Percentiles rank a stretch among this genome's conserved stretches.
Evolutionary conservation across 2,113 vertebrate genomes (phyloP).

Genomic region (Gambusia holbrooki): DNA sequence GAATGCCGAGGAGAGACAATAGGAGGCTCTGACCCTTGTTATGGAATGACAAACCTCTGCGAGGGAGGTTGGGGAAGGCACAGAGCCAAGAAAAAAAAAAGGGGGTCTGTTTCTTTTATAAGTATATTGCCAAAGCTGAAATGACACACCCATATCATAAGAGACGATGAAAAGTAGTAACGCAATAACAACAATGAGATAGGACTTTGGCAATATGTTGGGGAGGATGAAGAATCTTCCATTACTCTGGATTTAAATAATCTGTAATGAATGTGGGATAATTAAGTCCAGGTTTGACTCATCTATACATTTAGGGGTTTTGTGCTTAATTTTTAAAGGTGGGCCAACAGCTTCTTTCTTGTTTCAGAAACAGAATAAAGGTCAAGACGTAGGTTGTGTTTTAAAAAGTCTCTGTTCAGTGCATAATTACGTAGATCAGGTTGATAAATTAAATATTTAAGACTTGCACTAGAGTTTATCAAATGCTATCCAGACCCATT

Average conservation of each 20-base stretch:
- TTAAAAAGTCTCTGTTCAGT: too few relatives aligned
- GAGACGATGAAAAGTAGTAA: not conserved
- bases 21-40: slow-evolving; percentile 65
- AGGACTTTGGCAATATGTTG: not conserved
- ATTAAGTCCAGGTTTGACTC: too few relatives aligned
- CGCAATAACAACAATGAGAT: not conserved
- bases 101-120: not conserved
- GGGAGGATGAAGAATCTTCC: not conserved
- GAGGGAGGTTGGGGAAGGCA: slow-evolving; percentile 10
- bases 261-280: not conserved
- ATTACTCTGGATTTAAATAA: not conserved
- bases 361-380: too few relatives aligned
- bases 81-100: not conserved
- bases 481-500: too few relatives aligned
- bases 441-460: too few relatives aligned
- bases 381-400: too few relatives aligned
- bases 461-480: too few relatives aligned
- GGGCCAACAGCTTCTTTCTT: too few relatives aligned
- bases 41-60: slow-evolving; percentile 65
- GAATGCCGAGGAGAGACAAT: slow-evolving; percentile 59
- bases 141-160: not conserved
- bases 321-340: too few relatives aligned
- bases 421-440: too few relatives aligned
- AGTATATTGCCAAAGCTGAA: not conserved
- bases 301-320: too few relatives aligned